Base-by-base conservation (phyloP, 2,888 invertebrate species). In the Folsomia manolachei region DNA sequence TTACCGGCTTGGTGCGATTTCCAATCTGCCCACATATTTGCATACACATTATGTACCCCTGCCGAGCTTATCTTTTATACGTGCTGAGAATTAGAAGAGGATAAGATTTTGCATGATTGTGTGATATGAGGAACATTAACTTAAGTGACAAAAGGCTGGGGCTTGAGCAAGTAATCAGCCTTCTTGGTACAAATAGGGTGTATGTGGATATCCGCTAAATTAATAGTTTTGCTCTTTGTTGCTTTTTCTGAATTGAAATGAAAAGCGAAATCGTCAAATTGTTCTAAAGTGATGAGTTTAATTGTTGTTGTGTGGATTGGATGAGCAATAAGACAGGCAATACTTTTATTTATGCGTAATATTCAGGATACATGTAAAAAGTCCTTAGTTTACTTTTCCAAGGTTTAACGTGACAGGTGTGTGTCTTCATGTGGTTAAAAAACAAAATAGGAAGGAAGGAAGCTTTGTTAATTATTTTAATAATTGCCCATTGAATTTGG, bases 381-480 rank as follows among this genome's bases (percentile, higher is more conserved):
- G n/a, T n/a, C n/a, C n/a, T 39, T 39, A 4, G 4, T 14, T 39
- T 39, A 39, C 4, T 39, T 39, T 4, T 39, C 39, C 39, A 39
- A 39, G 39, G 39, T 39, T 39, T 39, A 39, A 39, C 39, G 7
- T 14, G 7, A 9, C 39, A 39, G 39, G 7, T 39, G 39, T 39
- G 39, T 39, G 56, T 56, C 7, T 19, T 56, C 62, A 2, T 7
- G n/a, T 63, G 26, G 1, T 62, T 19, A n/a, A 19, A 26, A 2
- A 25, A 27, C 27, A 64, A n/a, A n/a, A n/a, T n/a, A 66, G 65
- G 65, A 66, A 66, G 65, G 65, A 66, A 66, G 65, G 27, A 51
- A 24, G 21, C n/a, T 63, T 62, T 18, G 64, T 64, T 66, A 66
- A 66, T 52, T 66, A 39, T 27, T 63, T 27, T 23, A 23, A 27